Evolutionary conservation across 2,113 vertebrate species (phyloP).

Genomic region (Oreochromis spilurus): DNA sequence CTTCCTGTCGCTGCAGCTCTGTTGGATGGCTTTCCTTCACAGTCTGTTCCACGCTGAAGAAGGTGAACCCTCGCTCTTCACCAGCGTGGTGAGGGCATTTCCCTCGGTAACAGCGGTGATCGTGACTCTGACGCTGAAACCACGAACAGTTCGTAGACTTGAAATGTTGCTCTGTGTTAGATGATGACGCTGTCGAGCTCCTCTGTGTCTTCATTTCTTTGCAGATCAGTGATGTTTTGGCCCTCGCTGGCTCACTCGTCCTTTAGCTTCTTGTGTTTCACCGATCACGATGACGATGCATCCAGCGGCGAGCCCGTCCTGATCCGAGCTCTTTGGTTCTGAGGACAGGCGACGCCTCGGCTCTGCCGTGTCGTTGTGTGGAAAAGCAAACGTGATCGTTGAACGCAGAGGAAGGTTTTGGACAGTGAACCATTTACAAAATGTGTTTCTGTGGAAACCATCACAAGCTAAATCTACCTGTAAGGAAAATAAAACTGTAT

Average conservation of each 20-base stretch:
- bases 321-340: neutral
- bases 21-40: rapidly evolving
- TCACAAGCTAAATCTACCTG: neutral
- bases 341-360: neutral
- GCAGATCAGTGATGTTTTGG: neutral
- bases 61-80: neutral
- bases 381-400: neutral
- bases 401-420: neutral
- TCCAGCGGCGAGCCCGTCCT: neutral
- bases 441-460: neutral
- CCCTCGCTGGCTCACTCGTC: neutral
- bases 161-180: neutral
- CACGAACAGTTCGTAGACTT: neutral
- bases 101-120: neutral
- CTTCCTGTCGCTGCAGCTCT: neutral
- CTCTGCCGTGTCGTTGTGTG: neutral
- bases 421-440: neutral
- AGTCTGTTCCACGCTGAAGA: rapidly evolving
- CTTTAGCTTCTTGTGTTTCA: neutral
- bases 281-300: rapidly evolving
- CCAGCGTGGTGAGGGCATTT: neutral
- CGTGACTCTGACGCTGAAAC: neutral
- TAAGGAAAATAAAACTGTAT: neutral
- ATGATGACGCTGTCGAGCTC: neutral
- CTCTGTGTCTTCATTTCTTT: neutral